These are phyloP conservation scores for Echinometra lucunter DNA, from an alignment of 53 echinoderm and acorn worm species.

Conservation along the genomic window DNA sequence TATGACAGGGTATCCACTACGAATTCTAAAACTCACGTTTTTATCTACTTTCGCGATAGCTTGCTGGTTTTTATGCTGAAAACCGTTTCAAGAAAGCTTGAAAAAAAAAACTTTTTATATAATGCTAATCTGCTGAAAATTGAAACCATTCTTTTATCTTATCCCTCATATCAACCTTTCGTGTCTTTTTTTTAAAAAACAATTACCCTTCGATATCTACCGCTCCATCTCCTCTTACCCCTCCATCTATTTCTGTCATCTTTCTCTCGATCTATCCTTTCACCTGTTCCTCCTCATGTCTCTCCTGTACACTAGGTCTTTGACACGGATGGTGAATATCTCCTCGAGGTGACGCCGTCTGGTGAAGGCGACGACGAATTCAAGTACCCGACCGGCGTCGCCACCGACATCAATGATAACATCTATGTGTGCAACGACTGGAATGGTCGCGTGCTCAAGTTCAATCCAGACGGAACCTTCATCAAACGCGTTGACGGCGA, in stretches of 20 bases:
- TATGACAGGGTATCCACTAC: no score
- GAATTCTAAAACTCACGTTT: no score
- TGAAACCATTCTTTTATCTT: no score
- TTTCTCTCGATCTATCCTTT: neutral
- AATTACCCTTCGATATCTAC: no score
- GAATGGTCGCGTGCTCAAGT: conserved; percentile 94
- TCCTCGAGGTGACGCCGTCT: conserved; percentile 78
- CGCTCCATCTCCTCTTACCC: no score
- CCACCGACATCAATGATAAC: conserved; percentile 89
- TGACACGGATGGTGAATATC: conserved; percentile 84
- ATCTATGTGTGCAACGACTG: conserved; percentile 97
- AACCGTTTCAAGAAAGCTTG: no score
- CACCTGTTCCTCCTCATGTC: neutral
- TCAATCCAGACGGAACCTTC: conserved; percentile 88
- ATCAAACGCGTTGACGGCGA: conserved; percentile 87
- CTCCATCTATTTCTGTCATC: neutral
- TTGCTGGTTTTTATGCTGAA: no score
- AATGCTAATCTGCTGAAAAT: no score
- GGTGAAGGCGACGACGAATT: conserved; percentile 83
- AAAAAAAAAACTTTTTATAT: no score
- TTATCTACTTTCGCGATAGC: no score
- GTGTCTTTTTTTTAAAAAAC: no score
- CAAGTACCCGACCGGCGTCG: conserved; percentile 92
- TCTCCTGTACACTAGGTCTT: conserved; percentile 69
- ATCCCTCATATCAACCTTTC: no score